Evolutionary conservation across 92 coral and sea anemone species (phyloP).

Genomic region (Montipora capitata): DNA sequence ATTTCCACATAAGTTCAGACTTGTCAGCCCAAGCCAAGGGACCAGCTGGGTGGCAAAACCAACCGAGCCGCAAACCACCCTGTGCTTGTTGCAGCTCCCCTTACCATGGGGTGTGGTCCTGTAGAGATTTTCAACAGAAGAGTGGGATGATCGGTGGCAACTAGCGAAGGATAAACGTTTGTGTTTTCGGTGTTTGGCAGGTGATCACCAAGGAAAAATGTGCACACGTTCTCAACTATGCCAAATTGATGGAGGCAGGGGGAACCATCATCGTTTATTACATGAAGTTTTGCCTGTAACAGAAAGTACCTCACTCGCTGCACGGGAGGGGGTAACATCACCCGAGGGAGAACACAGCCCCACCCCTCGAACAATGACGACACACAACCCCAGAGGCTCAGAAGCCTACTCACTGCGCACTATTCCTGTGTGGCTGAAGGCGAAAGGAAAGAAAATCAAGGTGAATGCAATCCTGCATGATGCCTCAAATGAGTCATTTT

Average conservation of each 20-base stretch:
- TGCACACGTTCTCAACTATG: no score
- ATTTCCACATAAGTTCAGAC: constrained; percentile 1
- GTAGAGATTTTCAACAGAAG: constrained; percentile 25
- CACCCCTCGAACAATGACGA: constrained; percentile 23
- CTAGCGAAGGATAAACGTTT: constrained; percentile 64
- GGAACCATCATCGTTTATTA: constrained; percentile 16
- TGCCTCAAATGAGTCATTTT: constrained; percentile 72
- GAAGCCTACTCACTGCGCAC: constrained; percentile 67
- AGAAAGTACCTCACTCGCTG: no score
- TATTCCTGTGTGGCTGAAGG: constrained; percentile 68
- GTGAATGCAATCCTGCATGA: constrained; percentile 73
- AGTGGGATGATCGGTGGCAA: constrained; percentile 51
- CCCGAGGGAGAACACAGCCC: constrained; percentile 15
- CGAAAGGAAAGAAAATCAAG: constrained; percentile 57
- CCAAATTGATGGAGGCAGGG: no score
- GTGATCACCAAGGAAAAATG: constrained; percentile 33
- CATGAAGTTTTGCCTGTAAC: constrained; percentile 6
- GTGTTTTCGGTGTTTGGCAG: constrained; percentile 65
- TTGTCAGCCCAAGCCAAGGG: background rate
- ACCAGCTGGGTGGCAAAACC: constrained; percentile 4
- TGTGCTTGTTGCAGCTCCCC: constrained; percentile 36
- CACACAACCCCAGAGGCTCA: constrained; percentile 4
- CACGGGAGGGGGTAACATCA: no score
- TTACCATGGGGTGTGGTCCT: constrained; percentile 57
- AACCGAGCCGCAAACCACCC: constrained; percentile 4